A percentile compares a stretch with the other conserved stretches of the same genome.
phyloP scores from a whole-genome alignment of 2,113 vertebrate species.

The Chamaetylas fuelleborni region DNA sequence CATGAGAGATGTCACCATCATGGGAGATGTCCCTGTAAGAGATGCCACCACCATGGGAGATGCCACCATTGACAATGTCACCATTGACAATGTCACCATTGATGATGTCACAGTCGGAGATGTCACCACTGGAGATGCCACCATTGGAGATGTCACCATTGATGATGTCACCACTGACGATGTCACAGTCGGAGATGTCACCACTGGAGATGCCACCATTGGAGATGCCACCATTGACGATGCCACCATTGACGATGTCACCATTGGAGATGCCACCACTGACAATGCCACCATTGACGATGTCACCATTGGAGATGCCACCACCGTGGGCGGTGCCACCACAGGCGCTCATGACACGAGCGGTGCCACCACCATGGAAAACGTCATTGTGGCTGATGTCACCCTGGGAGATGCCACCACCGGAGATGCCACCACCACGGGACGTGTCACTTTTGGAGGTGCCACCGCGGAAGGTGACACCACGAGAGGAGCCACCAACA shows the following conservation, averaged over 20 bases:
- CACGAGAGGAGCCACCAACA: neutral
- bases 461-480: neutral
- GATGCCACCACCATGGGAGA: fast-evolving
- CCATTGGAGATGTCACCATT: neutral
- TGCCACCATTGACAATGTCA: too few relatives aligned
- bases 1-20: fast-evolving
- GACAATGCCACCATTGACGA: neutral
- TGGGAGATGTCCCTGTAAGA: fast-evolving
- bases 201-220: fast-evolving
- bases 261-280: fast-evolving
- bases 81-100: neutral
- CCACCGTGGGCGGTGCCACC: fast-evolving
- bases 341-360: fast-evolving
- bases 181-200: neutral
- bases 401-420: neutral
- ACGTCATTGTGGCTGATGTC: neutral
- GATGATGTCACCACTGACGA: too few relatives aligned
- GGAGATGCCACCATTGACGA: too few relatives aligned
- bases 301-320: neutral
- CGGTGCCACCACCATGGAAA: neutral
- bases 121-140: fast-evolving
- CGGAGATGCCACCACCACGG: neutral
- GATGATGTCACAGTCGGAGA: too few relatives aligned
- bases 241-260: neutral
- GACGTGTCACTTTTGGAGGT: neutral